Evolutionary conservation across 2,797 vertebrate species (phyloP).

Genomic region (Falco naumanni): DNA sequence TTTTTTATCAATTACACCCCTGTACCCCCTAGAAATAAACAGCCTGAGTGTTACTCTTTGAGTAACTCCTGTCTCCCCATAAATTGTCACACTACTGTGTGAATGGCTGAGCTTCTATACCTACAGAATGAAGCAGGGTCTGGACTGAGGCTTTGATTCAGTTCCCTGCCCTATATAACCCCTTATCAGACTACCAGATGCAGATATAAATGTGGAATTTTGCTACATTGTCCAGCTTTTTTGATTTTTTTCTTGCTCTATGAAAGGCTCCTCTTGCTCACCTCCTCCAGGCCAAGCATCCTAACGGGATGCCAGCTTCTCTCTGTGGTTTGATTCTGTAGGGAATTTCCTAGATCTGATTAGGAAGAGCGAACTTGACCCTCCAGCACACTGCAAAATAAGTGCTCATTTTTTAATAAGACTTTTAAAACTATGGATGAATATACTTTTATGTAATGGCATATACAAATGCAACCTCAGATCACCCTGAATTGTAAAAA

Average conservation of each 20-base stretch:
- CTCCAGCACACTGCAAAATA: neutral
- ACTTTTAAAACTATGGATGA: neutral
- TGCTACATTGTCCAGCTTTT: neutral
- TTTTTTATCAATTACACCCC: neutral
- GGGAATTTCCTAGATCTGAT: neutral
- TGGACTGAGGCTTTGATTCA: neutral
- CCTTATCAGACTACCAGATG: neutral
- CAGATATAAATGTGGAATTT: neutral
- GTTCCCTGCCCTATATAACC: neutral
- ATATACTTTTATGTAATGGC: neutral
- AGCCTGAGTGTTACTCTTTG: neutral
- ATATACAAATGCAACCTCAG: neutral
- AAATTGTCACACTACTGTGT: neutral
- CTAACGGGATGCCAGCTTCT: neutral
- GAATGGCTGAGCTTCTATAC: neutral
- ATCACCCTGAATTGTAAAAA: neutral
- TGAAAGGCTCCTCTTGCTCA: neutral
- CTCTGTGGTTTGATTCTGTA: neutral
- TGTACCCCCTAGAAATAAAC: neutral
- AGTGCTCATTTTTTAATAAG: neutral
- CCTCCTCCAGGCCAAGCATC: accelerated
- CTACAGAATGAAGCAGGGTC: neutral
- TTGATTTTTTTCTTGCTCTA: neutral
- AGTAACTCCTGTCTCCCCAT: neutral
- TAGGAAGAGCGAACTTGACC: neutral